Evolutionary conservation across 2,888 invertebrate genomes (phyloP).

Genomic region (Opisthograptis luteolata): DNA sequence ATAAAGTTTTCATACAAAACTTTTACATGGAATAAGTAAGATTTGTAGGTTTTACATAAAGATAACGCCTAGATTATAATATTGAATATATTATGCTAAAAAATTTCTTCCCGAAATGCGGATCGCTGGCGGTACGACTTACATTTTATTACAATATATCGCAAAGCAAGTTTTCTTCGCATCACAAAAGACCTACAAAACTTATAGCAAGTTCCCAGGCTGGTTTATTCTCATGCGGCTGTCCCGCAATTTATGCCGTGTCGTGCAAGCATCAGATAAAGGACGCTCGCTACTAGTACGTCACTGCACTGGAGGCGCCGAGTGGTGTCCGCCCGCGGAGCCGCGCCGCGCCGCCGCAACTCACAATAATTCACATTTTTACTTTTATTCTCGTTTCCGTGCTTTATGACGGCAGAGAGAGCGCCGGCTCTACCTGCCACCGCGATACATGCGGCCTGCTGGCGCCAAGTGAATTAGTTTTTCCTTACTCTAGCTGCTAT

Average conservation of each 20-base stretch:
- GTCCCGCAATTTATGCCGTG: constrained; percentile 3
- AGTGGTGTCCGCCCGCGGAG: not conserved
- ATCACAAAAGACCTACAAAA: not conserved
- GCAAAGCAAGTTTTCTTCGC: not conserved
- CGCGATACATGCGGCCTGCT: not conserved
- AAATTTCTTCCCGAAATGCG: no score
- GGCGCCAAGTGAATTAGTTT: not conserved
- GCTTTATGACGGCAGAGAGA: not conserved
- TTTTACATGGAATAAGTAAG: no score
- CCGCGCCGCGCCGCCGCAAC: not conserved
- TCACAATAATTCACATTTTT: constrained; percentile 7
- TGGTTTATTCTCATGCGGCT: constrained; percentile 1
- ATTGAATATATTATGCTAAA: no score
- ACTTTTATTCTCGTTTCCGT: not conserved
- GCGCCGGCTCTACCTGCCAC: not conserved
- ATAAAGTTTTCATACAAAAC: no score
- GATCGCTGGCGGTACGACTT: no score
- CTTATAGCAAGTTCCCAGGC: constrained; percentile 2
- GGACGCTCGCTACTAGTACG: not conserved
- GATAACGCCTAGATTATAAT: no score
- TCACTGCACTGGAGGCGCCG: not conserved
- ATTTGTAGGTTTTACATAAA: no score
- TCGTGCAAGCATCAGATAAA: constrained; percentile 13
- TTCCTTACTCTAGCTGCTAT: not conserved
- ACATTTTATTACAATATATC: no score